Evolutionary conservation across 2,888 invertebrate genomes (phyloP).

Genomic region (Calephelis perditalis): DNA sequence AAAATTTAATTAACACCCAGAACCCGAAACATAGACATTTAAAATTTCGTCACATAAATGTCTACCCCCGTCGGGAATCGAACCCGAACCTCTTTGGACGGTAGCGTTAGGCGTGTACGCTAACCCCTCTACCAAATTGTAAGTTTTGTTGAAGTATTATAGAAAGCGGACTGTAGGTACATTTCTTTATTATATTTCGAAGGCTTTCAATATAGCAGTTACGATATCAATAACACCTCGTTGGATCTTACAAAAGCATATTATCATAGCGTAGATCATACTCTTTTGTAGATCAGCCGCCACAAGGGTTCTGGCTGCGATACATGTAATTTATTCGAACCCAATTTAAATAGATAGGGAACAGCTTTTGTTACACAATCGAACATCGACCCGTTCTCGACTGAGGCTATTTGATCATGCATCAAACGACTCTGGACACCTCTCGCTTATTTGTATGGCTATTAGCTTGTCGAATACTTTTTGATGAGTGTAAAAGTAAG

Average conservation of each 20-base stretch:
- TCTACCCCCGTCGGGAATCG: too few relatives aligned
- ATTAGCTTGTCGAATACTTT: conserved; percentile 8
- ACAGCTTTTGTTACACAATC: conserved; percentile 68
- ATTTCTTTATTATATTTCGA: background rate
- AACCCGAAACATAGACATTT: too few relatives aligned
- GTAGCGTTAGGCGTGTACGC: too few relatives aligned
- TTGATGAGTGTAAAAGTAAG: conserved; percentile 5
- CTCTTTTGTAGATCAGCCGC: conserved; percentile 7
- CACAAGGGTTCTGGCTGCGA: conserved; percentile 26
- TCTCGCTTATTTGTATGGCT: conserved; percentile 22
- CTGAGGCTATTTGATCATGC: conserved; percentile 64
- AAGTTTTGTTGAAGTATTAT: too few relatives aligned
- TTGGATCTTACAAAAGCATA: conserved; percentile 8
- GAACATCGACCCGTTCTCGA: conserved; percentile 59
- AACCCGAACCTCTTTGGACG: too few relatives aligned
- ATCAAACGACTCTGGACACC: conserved; percentile 63
- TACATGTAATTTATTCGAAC: conserved; percentile 49
- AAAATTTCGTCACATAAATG: too few relatives aligned
- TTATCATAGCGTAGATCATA: conserved; percentile 8
- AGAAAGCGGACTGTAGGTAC: too few relatives aligned
- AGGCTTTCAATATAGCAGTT: conserved; percentile 2
- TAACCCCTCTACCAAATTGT: too few relatives aligned
- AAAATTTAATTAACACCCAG: too few relatives aligned
- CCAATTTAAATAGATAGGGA: conserved; percentile 60
- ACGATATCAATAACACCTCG: conserved; percentile 6